Evolutionary conservation across 1,140 invertebrate species (phyloP).

Genomic region (Maniola jurtina): DNA sequence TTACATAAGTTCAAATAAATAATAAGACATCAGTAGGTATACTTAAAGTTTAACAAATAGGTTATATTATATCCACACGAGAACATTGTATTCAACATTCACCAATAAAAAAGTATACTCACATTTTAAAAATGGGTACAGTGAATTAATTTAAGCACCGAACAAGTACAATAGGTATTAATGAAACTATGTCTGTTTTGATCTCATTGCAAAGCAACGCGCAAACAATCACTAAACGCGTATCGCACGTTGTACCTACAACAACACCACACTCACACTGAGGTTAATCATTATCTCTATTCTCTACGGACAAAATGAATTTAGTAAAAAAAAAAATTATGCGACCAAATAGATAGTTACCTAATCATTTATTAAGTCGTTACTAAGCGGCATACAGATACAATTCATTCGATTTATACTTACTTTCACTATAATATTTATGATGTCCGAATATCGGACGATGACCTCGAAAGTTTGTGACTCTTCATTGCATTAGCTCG

Average conservation of each 20-base stretch:
- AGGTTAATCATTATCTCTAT: conserved; percentile 29
- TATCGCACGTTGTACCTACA: conserved; percentile 46
- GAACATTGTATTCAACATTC: no score
- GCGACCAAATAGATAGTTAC: conserved; percentile 25
- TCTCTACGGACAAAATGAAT: conserved; percentile 28
- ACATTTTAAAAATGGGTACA: background rate
- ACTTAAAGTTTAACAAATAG: background rate
- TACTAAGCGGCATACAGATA: conserved; percentile 19
- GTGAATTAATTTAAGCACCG: conserved; percentile 3
- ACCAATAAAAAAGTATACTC: conserved; percentile 13
- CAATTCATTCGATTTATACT: background rate
- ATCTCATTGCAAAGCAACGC: conserved; percentile 46
- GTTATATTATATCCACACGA: background rate
- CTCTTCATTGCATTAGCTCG: conserved; percentile 15
- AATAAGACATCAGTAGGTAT: background rate
- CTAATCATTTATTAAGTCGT: conserved; percentile 26
- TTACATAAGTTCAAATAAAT: background rate
- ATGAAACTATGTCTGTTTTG: conserved; percentile 25
- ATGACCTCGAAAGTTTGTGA: conserved; percentile 10
- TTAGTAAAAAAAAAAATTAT: conserved; percentile 21
- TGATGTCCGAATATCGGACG: conserved; percentile 16
- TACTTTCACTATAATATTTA: conserved; percentile 2
- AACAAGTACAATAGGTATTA: background rate
- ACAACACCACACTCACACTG: conserved; percentile 43
- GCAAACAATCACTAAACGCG: conserved; percentile 55